phyloP scores from a whole-genome alignment of 2,888 invertebrate genomes.

The Dione juno region DNA sequence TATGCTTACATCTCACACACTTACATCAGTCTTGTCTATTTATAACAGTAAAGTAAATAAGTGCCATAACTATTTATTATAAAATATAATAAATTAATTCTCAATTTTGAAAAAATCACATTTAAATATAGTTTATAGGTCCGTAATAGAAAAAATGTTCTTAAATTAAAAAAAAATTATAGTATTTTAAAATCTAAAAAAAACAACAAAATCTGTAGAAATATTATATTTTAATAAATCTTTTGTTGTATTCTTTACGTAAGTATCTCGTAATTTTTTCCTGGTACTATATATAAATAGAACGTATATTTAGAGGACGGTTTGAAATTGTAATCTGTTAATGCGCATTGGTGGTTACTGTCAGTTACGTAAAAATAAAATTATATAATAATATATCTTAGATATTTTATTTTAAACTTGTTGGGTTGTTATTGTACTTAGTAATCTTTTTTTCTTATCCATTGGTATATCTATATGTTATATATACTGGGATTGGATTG shows the following conservation, averaged over 20 bases:
- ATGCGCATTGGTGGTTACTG: not conserved
- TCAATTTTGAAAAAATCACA: too few species aligned
- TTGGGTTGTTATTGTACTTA: too few species aligned
- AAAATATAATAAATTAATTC: too few species aligned
- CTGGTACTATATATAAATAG: not conserved
- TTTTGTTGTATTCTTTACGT: not conserved
- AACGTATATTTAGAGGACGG: not conserved
- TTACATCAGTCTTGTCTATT: not conserved
- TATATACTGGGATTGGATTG: too few species aligned
- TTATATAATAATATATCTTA: not conserved
- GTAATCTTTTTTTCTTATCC: too few species aligned
- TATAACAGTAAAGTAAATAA: not conserved
- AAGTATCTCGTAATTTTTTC: not conserved
- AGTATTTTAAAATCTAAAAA: too few species aligned
- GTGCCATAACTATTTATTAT: not conserved
- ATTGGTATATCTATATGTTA: too few species aligned
- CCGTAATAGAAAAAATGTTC: too few species aligned
- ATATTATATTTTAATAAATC: not conserved
- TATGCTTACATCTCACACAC: conserved; percentile 9
- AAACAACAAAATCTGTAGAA: not conserved
- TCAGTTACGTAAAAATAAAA: not conserved
- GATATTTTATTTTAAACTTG: too few species aligned
- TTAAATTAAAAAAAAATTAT: too few species aligned
- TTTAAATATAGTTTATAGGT: too few species aligned
- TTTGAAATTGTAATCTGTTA: not conserved